Base-by-base conservation (phyloP, 2,113 vertebrate genomes). In the Cheirogaleus medius region DNA sequence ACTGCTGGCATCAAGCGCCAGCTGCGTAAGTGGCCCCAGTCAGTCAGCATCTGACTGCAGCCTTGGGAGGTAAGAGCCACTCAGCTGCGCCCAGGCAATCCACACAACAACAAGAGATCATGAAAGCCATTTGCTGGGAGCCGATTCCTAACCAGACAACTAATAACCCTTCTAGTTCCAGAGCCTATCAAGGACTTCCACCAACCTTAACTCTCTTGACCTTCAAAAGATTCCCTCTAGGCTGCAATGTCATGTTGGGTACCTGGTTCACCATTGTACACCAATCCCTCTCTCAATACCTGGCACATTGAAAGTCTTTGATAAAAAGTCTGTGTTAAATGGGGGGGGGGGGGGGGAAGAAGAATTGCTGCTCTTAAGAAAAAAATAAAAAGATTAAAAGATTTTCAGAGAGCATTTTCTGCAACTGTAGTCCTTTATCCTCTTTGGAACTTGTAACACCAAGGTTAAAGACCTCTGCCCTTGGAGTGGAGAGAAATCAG, bases 381-480 rank as follows among this genome's bases (percentile, higher is more conserved):
- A 42, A 60, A 60, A 87, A 66, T 1, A 42, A 60, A 64, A 87
- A 73, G 6, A 44, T 32, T n/a, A 74, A 42, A 54, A 14, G 27
- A 60, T 89, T 94, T 66, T 92, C n/a, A 74, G 81, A 81, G 66
- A 47, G 20, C 17, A 23, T 20, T 82, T 49, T 90, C 81, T 94
- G 83, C 18, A 94, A 15, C 15, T 42, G 14, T 63, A 63, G 44
- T 77, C 78, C 69, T 96, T 91, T 97, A 76, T 81, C 32, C 91
- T 74, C 81, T 14, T 93, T 97, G 95, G 83, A 94, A 89, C 39
- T 56, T 60, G 1, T 21, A 64, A 91, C 58, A 77, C 21, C 8
- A n/a, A 89, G 91, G 87, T 97, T 52, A 97, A 95, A 90, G 91
- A 91, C 93, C 96, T 96, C 83, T 97, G 87, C 80, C 94, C 84